Evolutionary conservation across 2,113 vertebrate species (phyloP).

Genomic region (Ictalurus punctatus): DNA sequence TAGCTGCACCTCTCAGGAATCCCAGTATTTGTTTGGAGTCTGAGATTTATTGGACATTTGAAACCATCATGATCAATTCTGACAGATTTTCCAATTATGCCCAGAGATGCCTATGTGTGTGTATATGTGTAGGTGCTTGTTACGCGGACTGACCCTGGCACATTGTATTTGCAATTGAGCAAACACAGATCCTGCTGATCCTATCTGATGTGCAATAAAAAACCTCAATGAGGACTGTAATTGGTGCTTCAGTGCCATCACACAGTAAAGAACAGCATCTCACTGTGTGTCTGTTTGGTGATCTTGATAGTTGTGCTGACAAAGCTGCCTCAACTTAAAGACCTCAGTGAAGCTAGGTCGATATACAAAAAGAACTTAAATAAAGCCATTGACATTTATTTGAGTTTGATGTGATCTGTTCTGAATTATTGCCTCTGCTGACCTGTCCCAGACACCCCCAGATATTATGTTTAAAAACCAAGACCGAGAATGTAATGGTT

Average conservation of each 20-base stretch:
- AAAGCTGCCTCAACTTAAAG: not conserved
- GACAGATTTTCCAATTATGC: constrained; percentile 15
- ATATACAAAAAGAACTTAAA: not conserved
- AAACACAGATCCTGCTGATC: not conserved
- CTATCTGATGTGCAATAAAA: constrained; percentile 29
- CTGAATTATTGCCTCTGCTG: not conserved
- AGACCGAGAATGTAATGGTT: not conserved
- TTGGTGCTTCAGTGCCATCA: not conserved
- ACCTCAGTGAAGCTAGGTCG: not conserved
- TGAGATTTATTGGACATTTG: not conserved
- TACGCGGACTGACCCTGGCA: not conserved
- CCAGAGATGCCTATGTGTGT: not conserved
- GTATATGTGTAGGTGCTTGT: not conserved
- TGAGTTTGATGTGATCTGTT: constrained; percentile 2
- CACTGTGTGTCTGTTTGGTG: not conserved
- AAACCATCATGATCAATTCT: constrained; percentile 19
- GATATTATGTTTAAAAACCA: not conserved
- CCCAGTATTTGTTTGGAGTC: constrained; percentile 33
- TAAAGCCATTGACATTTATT: not conserved
- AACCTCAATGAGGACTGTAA: constrained; percentile 30
- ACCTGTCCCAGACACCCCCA: not conserved
- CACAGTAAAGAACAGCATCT: not conserved
- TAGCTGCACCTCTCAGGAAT: not conserved
- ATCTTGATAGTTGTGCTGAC: not conserved
- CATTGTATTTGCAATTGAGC: not conserved